Base-by-base conservation (phyloP, 2,113 vertebrate species). In the Hippopotamus amphibius region DNA sequence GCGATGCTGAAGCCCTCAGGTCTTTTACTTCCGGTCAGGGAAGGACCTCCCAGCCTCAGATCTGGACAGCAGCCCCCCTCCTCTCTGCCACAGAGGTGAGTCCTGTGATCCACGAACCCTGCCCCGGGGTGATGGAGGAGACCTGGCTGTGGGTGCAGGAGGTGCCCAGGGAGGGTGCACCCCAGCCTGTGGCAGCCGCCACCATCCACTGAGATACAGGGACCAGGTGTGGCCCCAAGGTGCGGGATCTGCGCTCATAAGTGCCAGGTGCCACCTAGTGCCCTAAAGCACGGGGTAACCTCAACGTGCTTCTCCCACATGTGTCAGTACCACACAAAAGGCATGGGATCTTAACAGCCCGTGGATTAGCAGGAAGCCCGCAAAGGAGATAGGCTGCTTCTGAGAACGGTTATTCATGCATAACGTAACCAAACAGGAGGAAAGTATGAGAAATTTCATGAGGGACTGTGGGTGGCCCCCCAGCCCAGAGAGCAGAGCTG, bases 21-120 rank as follows among this genome's bases (percentile, higher is more conserved):
- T 0, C 3, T 22, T 2, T 5, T 3, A 6, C n/a, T n/a, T 50
- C 26, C 3, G 0, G 4, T 2, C 28, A 0, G 41, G n/a, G 16
- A 7, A 21, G 24, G 68, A 15, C 28, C 37, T 37, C 10, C 17
- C 1, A 0, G 21, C 28, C 37, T 71, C 77, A n/a, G 41, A 17
- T 16, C 2, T 10, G 26, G 55, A 48, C 28, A 7, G 43, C 55
- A 1, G 41, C 15, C 19, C 7, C 43, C 5, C 0, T 13, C 14
- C 2, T 5, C 50, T 50, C 21, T 3, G 14, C 61, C 72, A 33
- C 89, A 10, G 12, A 2, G 30, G 28, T 13, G 55, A 50, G 33
- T 21, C 28, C 53, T 22, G 43, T 12, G 59, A 7, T 10, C 53
- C 19, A 5, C 0, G 7, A 26, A 10, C 16, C 3, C 17, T 0